A percentile compares a stretch with the other conserved stretches of the same genome.
Conservation (phyloP, 2,888 invertebrate species). For the Diachrysia chrysitis region DNA sequence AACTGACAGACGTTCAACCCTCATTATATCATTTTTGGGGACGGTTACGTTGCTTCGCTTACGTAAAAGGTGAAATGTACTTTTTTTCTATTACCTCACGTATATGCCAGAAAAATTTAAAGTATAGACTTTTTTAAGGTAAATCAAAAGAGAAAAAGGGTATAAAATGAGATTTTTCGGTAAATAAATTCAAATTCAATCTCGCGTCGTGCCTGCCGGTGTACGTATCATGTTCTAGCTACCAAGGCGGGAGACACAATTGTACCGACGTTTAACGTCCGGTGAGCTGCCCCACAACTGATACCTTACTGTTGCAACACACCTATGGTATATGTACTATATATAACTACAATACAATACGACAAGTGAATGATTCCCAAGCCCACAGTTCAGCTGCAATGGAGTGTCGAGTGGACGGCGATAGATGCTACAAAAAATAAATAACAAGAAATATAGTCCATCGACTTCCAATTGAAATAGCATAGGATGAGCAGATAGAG, state of each 20-base stretch:
- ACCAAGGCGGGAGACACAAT: constrained; percentile 52
- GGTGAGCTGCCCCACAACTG: constrained; percentile 48
- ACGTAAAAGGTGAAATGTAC: neutral
- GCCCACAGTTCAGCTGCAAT: neutral
- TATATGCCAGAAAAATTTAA: no score
- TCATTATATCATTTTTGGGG: constrained; percentile 5
- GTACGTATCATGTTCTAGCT: constrained; percentile 34
- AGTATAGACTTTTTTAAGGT: no score
- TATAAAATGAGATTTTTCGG: no score
- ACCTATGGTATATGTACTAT: constrained; percentile 14
- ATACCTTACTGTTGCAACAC: constrained; percentile 36
- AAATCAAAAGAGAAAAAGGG: no score
- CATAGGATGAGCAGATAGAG: no score
- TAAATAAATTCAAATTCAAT: neutral
- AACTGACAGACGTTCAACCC: constrained; percentile 16
- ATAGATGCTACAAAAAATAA: no score
- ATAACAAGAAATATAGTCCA: no score
- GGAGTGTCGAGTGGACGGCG: no score
- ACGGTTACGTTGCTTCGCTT: neutral
- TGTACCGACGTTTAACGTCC: constrained; percentile 56
- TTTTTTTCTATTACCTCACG: neutral
- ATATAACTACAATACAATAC: neutral
- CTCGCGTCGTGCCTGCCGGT: constrained; percentile 11
- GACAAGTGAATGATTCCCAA: neutral
- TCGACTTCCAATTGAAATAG: no score